Evolutionary conservation across 2,113 vertebrate species (phyloP).

Genomic region (Hemiscyllium ocellatum): DNA sequence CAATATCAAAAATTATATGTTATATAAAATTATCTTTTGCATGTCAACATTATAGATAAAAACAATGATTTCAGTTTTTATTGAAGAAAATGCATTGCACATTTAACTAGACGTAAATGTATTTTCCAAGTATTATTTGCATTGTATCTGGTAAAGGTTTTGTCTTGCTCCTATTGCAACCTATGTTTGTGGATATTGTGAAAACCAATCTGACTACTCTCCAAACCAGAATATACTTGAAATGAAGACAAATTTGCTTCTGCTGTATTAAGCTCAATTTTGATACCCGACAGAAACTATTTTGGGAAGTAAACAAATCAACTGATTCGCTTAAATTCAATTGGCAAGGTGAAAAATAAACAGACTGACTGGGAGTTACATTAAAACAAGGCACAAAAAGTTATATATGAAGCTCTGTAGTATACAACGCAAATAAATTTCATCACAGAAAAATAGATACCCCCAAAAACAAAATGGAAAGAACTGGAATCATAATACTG

Average conservation of each 20-base stretch:
- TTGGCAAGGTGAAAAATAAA: slow-evolving; percentile 20
- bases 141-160: not conserved
- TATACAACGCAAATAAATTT: not conserved
- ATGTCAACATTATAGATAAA: not conserved
- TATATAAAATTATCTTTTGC: not conserved
- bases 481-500: too few species aligned
- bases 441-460: not conserved
- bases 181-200: not conserved
- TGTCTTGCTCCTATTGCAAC: not conserved
- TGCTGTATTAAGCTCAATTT: not conserved
- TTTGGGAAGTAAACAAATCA: not conserved
- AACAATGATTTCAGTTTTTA: not conserved
- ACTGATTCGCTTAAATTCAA: not conserved
- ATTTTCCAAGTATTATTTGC: not conserved
- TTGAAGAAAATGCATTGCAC: not conserved
- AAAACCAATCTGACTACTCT: not conserved
- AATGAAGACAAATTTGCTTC: not conserved
- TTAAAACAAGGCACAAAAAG: not conserved
- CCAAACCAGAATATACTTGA: not conserved
- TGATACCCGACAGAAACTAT: not conserved
- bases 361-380: not conserved
- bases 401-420: not conserved
- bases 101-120: not conserved
- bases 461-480: not conserved
- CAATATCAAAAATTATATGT: not conserved